Conservation (phyloP, 2,888 invertebrate species). For the Oscheius myriophilus region DNA sequence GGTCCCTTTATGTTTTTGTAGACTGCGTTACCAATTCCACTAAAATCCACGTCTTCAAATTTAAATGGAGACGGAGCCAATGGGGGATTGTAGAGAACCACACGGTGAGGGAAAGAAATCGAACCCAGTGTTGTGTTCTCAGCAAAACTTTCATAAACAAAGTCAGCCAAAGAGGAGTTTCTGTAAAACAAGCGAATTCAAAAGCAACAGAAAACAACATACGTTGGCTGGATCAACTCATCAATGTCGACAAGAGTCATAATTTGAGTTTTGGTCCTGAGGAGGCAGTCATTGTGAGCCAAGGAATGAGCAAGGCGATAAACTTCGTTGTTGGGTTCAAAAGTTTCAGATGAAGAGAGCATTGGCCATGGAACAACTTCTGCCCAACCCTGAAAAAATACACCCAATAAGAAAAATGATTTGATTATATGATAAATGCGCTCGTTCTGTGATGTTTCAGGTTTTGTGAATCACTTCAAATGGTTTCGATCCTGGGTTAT, state of each 20-base stretch:
- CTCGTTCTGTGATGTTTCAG: no score
- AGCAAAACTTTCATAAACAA: not conserved
- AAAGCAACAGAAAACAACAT: not conserved
- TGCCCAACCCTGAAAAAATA: slow-evolving; percentile 27
- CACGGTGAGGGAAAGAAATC: slow-evolving; percentile 9
- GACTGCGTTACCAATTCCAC: slow-evolving; percentile 8
- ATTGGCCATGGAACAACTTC: slow-evolving; percentile 35
- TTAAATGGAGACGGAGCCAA: slow-evolving; percentile 5
- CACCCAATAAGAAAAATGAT: not conserved
- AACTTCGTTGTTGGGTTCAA: slow-evolving; percentile 39
- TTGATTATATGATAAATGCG: not conserved
- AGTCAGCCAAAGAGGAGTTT: not conserved
- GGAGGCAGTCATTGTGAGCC: slow-evolving; percentile 53
- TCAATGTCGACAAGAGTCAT: slow-evolving; percentile 53
- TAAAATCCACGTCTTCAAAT: slow-evolving; percentile 6
- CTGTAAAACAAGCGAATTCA: not conserved
- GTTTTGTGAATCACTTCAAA: no score
- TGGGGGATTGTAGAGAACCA: slow-evolving; percentile 18
- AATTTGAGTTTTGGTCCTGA: slow-evolving; percentile 38
- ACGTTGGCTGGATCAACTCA: slow-evolving; percentile 41
- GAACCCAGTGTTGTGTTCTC: slow-evolving; percentile 6
- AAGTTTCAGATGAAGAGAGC: slow-evolving; percentile 22
- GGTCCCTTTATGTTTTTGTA: slow-evolving; percentile 24
- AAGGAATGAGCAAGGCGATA: slow-evolving; percentile 55
- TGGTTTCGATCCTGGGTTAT: no score